A percentile compares a stretch with the other conserved stretches of the same genome.
phyloP scores from a whole-genome alignment of 2,888 invertebrate species.

The Lagria hirta region DNA sequence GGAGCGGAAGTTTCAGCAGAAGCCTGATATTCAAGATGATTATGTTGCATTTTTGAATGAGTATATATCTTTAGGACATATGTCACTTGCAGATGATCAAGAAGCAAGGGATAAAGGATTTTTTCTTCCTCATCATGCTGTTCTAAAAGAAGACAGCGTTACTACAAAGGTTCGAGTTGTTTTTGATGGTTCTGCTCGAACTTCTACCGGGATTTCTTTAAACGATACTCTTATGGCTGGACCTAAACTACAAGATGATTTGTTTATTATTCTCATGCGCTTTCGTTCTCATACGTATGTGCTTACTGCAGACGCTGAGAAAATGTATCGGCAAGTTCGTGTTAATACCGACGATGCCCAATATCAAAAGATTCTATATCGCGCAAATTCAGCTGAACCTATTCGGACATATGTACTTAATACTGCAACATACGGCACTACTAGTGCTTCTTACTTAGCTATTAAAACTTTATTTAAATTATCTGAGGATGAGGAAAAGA shows the following conservation, averaged over 20 bases:
- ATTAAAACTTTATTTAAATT: slow-evolving; percentile 13
- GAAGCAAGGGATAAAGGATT: no score
- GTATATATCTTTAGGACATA: slow-evolving; percentile 2
- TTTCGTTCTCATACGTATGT: background rate
- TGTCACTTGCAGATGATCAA: background rate
- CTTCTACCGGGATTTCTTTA: background rate
- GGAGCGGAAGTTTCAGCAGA: slow-evolving; percentile 1
- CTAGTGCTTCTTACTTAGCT: slow-evolving; percentile 15
- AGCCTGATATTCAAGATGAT: background rate
- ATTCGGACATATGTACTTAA: slow-evolving; percentile 11
- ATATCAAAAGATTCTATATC: slow-evolving; percentile 19
- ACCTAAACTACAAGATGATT: slow-evolving; percentile 2
- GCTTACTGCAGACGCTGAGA: background rate
- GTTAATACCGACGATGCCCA: slow-evolving; percentile 1
- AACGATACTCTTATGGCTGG: no score
- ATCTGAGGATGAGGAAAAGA: slow-evolving; percentile 5
- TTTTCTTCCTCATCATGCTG: slow-evolving; percentile 1
- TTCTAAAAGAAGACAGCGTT: background rate
- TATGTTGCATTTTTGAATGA: slow-evolving; percentile 2
- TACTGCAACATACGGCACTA: slow-evolving; percentile 20
- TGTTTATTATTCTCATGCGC: background rate
- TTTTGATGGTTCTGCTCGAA: background rate
- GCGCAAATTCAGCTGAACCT: background rate
- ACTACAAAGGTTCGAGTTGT: slow-evolving; percentile 4
- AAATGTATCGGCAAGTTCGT: slow-evolving; percentile 5